Evolutionary conservation across 2,888 invertebrate genomes (phyloP).

Genomic region (Hermaeophaga mercurialis): DNA sequence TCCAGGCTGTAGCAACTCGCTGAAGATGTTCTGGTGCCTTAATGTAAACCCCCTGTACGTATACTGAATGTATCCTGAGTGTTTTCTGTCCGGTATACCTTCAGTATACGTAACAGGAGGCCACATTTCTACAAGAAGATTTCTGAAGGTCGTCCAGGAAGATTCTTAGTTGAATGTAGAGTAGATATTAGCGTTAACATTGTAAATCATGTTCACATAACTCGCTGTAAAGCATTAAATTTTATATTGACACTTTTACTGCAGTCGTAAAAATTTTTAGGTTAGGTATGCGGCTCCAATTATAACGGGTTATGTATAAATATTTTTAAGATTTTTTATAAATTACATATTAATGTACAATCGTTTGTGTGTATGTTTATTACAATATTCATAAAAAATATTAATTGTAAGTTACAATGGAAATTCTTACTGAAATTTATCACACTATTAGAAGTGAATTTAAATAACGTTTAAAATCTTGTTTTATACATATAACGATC

Average conservation of each 20-base stretch:
- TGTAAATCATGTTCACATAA: slow-evolving; percentile 10
- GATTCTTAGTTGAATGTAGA: neutral
- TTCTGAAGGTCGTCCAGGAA: neutral
- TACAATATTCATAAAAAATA: too few species aligned
- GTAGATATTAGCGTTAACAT: slow-evolving; percentile 2
- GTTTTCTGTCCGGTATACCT: slow-evolving; percentile 98
- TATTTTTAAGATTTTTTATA: too few species aligned
- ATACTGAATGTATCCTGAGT: slow-evolving; percentile 99
- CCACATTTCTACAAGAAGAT: slow-evolving; percentile 69
- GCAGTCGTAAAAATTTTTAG: neutral
- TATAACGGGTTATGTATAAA: slow-evolving; percentile 16
- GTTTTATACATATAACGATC: too few species aligned
- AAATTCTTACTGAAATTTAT: too few species aligned
- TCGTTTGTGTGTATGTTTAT: too few species aligned
- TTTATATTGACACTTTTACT: slow-evolving; percentile 3
- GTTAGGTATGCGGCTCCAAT: slow-evolving; percentile 9
- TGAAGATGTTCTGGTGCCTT: slow-evolving; percentile 40
- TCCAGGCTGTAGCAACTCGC: slow-evolving; percentile 18
- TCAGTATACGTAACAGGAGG: slow-evolving; percentile 99
- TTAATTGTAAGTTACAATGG: too few species aligned
- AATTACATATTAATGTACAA: too few species aligned
- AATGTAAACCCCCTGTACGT: slow-evolving; percentile 92
- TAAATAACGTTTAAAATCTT: too few species aligned
- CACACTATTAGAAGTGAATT: too few species aligned
- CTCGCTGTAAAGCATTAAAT: slow-evolving; percentile 2